Percentiles rank a stretch among this genome's conserved stretches.
phyloP scores from a whole-genome alignment of 1,140 invertebrate species.

The Platorchestia sp. region DNA sequence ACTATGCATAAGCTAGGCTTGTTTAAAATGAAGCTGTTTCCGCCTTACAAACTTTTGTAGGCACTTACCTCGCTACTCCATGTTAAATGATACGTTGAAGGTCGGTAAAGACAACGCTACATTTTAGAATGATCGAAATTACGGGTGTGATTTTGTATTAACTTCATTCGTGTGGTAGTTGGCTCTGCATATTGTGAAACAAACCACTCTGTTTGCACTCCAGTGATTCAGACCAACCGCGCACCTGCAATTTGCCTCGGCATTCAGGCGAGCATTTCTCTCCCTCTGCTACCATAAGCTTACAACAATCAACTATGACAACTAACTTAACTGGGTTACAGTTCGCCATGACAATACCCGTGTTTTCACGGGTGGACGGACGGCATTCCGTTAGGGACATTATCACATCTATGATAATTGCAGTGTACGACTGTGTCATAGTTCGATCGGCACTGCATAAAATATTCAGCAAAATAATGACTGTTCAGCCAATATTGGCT shows the following conservation, averaged over 20 bases:
- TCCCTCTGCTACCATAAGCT: neutral
- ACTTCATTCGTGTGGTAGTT: neutral
- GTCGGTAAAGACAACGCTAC: neutral
- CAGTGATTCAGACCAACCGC: neutral
- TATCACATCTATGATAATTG: neutral
- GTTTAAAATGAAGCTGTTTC: neutral
- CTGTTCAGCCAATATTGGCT: slow-evolving; percentile 20
- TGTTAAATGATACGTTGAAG: neutral
- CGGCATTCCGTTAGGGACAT: neutral
- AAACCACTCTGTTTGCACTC: too few relatives aligned
- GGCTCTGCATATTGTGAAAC: too few relatives aligned
- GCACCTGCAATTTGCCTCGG: neutral
- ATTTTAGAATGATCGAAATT: neutral
- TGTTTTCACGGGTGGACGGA: too few relatives aligned
- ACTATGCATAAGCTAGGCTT: neutral
- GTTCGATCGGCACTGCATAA: neutral
- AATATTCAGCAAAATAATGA: slow-evolving; percentile 40
- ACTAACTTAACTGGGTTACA: neutral
- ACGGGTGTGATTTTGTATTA: neutral
- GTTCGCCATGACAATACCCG: neutral
- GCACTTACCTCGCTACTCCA: neutral
- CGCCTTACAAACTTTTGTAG: neutral
- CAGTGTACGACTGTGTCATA: neutral
- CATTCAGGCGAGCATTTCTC: neutral
- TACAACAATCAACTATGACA: neutral